Percentiles rank a stretch among this genome's conserved stretches.
These are phyloP conservation scores for Tachina fera DNA, from an alignment of 2,888 invertebrate species.

Conservation along the genomic window DNA sequence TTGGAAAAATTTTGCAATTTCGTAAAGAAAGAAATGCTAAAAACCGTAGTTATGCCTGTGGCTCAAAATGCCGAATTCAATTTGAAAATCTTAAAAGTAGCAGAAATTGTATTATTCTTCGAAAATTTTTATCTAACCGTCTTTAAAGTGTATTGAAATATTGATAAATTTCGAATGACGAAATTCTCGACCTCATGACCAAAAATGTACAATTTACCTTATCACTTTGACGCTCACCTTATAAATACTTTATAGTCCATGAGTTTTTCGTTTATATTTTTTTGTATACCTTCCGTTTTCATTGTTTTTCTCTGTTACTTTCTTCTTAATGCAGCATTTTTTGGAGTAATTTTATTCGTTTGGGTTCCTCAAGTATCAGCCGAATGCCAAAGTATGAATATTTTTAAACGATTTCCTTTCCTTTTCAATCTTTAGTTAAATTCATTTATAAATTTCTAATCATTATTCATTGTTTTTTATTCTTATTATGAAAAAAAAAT, in stretches of 20 bases:
- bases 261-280: slow-evolving; percentile 38
- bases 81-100: too few relatives aligned
- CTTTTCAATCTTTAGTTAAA: slow-evolving; percentile 58
- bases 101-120: too few relatives aligned
- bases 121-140: too few relatives aligned
- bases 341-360: slow-evolving; percentile 83
- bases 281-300: slow-evolving; percentile 60
- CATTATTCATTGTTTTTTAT: slow-evolving; percentile 67
- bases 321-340: slow-evolving; percentile 82
- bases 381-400: slow-evolving; percentile 86
- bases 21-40: too few relatives aligned
- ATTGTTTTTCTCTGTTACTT: slow-evolving; percentile 75
- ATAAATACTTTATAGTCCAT: background rate
- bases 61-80: too few relatives aligned
- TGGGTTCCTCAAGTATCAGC: slow-evolving; percentile 84
- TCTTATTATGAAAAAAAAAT: slow-evolving; percentile 56
- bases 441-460: slow-evolving; percentile 62
- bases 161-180: too few relatives aligned
- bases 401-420: slow-evolving; percentile 57
- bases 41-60: too few relatives aligned
- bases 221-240: slow-evolving; percentile 7
- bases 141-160: too few relatives aligned
- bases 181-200: too few relatives aligned
- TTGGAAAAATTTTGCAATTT: too few relatives aligned
- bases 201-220: background rate